A percentile compares a stretch with the other conserved stretches of the same genome.
phyloP scores from a whole-genome alignment of 2,797 vertebrate species.

The Megaceryle alcyon region DNA sequence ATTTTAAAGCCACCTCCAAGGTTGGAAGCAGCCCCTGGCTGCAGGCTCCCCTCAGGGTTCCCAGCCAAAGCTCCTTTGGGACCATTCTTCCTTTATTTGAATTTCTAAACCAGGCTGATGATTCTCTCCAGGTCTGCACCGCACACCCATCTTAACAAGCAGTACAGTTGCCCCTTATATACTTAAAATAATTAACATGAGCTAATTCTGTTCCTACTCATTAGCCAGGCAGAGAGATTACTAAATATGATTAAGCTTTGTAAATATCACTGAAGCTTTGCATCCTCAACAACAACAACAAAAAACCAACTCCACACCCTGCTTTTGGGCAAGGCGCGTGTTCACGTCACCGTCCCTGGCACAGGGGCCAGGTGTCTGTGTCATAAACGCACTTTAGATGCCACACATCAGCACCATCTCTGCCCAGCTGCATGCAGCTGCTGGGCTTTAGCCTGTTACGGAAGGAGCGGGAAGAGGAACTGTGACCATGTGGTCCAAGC shows the following conservation, averaged over 20 bases:
- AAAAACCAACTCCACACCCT: too few relatives aligned
- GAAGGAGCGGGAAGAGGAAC: not conserved
- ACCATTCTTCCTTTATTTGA: not conserved
- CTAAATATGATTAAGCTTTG: not conserved
- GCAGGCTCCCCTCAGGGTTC: not conserved
- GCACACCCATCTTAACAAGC: not conserved
- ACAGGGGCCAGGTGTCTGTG: too few relatives aligned
- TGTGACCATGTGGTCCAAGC: not conserved
- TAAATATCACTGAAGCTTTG: not conserved
- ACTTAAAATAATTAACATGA: not conserved
- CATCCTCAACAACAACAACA: not conserved
- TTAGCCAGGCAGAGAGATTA: not conserved
- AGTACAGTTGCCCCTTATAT: not conserved
- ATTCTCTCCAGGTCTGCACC: not conserved
- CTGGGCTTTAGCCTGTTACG: not conserved
- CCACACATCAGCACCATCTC: too few relatives aligned
- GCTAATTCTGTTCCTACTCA: not conserved
- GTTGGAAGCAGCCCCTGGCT: not conserved
- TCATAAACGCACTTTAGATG: not conserved
- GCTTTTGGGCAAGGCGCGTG: not conserved
- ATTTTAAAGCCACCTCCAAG: not conserved
- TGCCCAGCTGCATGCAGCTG: too few relatives aligned
- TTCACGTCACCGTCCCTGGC: fast-evolving
- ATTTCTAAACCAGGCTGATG: not conserved
- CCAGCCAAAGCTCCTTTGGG: not conserved